phyloP scores from a whole-genome alignment of 2,797 vertebrate genomes.

The Cichlasoma orientale region DNA sequence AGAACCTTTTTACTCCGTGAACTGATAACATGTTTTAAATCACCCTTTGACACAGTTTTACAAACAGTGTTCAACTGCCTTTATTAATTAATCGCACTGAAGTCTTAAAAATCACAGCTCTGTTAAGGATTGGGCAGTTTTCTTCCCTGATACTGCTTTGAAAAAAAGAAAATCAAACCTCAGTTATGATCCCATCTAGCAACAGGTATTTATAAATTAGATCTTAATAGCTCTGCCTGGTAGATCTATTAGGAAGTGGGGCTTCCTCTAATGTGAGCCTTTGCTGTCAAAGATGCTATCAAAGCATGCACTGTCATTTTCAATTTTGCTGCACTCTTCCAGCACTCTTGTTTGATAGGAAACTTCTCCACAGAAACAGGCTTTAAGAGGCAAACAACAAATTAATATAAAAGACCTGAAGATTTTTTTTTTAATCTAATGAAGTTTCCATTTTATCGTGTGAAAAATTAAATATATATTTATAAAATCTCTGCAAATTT shows the following conservation, averaged over 20 bases:
- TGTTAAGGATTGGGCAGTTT: background rate
- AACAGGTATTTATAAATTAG: slow-evolving; percentile 44
- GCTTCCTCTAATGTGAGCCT: background rate
- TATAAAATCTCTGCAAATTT: background rate
- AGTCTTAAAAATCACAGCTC: background rate
- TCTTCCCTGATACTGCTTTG: background rate
- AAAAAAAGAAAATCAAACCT: background rate
- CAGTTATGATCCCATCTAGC: background rate
- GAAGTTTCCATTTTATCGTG: background rate
- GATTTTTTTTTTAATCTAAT: background rate
- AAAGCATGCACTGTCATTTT: background rate
- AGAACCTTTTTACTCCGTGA: background rate
- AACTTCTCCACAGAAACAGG: background rate
- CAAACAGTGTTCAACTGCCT: background rate
- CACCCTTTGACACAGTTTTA: background rate
- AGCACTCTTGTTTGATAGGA: background rate
- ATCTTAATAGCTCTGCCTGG: background rate
- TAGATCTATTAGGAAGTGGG: background rate
- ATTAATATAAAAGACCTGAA: background rate
- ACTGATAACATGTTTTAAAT: background rate
- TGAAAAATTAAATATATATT: background rate
- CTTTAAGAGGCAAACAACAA: background rate
- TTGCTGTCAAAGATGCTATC: background rate
- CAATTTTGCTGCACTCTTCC: background rate
- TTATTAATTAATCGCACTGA: rapidly evolving